Evolutionary conservation across 2,797 vertebrate species (phyloP).

Genomic region (Corythornis leucogaster): DNA sequence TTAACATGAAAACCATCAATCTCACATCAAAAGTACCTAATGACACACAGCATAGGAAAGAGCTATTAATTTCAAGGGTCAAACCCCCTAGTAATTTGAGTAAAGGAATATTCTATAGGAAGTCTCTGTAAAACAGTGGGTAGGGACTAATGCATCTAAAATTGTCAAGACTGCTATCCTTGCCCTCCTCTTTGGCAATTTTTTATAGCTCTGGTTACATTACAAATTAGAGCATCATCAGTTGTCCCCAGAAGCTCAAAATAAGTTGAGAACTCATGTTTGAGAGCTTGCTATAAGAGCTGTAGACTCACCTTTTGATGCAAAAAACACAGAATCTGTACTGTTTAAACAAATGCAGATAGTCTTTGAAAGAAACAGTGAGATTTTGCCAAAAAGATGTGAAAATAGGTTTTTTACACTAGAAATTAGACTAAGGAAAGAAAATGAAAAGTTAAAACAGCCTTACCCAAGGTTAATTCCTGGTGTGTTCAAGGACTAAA

Average conservation of each 20-base stretch:
- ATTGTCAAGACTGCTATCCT: neutral
- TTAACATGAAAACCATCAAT: neutral
- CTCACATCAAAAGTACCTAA: neutral
- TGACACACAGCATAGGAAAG: neutral
- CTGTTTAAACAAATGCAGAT: neutral
- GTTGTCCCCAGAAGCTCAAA: neutral
- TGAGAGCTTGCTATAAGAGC: neutral
- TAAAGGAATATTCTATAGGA: neutral
- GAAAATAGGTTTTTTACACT: neutral
- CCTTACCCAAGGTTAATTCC: neutral
- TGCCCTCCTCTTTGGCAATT: neutral
- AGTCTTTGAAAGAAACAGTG: neutral
- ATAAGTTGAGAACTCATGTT: neutral
- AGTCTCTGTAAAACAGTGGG: neutral
- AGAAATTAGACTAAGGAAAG: neutral
- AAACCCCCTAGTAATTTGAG: neutral
- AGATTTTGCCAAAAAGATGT: neutral
- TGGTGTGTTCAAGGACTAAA: neutral
- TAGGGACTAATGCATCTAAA: neutral
- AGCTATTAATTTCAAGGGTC: neutral
- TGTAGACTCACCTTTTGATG: neutral
- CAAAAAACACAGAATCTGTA: neutral
- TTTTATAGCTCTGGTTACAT: neutral
- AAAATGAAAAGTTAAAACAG: neutral
- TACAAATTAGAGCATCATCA: rapidly evolving